phyloP scores from a whole-genome alignment of 1,140 invertebrate genomes.

The Danaus melanippus region DNA sequence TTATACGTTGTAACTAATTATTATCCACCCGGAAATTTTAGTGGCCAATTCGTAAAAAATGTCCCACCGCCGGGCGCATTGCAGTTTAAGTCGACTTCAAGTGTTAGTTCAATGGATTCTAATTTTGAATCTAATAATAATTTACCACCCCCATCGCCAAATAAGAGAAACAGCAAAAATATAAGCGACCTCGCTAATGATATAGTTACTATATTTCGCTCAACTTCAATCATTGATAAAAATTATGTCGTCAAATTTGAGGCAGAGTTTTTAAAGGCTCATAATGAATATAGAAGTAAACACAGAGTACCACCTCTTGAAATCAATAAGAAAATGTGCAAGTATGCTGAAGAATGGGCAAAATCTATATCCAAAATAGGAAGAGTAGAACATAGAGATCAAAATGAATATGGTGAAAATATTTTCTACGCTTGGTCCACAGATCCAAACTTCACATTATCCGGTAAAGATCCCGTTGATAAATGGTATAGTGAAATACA shows the following conservation, averaged over 20 bases:
- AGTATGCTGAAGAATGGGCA: slow-evolving; percentile 88
- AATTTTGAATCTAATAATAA: slow-evolving; percentile 36
- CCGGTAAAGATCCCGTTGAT: slow-evolving; percentile 81
- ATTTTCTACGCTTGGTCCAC: slow-evolving; percentile 84
- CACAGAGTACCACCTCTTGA: slow-evolving; percentile 80
- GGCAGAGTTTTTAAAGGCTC: slow-evolving; percentile 78
- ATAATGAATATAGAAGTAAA: slow-evolving; percentile 82
- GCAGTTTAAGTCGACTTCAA: slow-evolving; percentile 37
- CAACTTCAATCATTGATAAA: slow-evolving; percentile 41
- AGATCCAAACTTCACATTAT: slow-evolving; percentile 77
- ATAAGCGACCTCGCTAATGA: slow-evolving; percentile 44
- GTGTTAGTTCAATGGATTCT: slow-evolving; percentile 20
- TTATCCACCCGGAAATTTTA: slow-evolving; percentile 85
- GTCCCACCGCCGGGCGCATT: slow-evolving; percentile 73
- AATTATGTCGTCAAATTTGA: slow-evolving; percentile 59
- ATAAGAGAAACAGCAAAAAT: slow-evolving; percentile 52
- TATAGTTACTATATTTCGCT: slow-evolving; percentile 52
- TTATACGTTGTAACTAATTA: slow-evolving; percentile 85
- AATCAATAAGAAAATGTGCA: slow-evolving; percentile 80
- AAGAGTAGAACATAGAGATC: slow-evolving; percentile 81
- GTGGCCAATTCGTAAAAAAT: slow-evolving; percentile 81
- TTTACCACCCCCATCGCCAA: slow-evolving; percentile 35
- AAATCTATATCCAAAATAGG: slow-evolving; percentile 78
- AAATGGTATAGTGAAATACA: slow-evolving; percentile 80
- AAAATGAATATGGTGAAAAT: slow-evolving; percentile 86